Conservation (phyloP, 2,797 vertebrate species). For the Chromobotia macracanthus region DNA sequence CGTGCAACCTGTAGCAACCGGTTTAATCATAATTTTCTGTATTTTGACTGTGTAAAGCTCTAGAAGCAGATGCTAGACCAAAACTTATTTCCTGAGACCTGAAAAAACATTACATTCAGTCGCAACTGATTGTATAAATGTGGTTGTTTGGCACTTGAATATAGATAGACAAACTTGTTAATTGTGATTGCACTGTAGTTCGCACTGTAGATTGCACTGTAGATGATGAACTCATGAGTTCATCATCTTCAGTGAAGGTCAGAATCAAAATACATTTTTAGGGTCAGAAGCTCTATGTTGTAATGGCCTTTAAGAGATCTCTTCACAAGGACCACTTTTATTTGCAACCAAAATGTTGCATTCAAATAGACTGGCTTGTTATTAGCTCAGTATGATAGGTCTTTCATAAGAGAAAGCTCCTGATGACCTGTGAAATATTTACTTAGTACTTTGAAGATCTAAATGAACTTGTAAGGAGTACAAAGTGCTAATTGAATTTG, state of each 20-base stretch:
- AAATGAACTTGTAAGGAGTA: too few relatives aligned
- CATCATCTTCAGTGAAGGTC: neutral
- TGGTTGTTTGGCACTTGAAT: too few relatives aligned
- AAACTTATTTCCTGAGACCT: neutral
- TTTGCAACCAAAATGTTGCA: neutral
- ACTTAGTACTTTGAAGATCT: neutral
- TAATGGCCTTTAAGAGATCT: neutral
- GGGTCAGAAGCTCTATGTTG: neutral
- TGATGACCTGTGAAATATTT: neutral
- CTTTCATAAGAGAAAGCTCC: neutral
- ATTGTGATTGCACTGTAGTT: too few relatives aligned
- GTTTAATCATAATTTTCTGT: neutral
- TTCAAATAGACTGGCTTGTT: neutral
- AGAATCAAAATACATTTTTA: neutral
- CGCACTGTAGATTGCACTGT: too few relatives aligned
- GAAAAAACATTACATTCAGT: neutral
- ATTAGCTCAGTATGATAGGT: neutral
- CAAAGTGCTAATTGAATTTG: too few relatives aligned
- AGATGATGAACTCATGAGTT: too few relatives aligned
- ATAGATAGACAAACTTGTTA: neutral
- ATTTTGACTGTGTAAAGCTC: neutral
- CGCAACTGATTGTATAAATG: too few relatives aligned
- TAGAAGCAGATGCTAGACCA: neutral
- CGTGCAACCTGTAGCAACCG: too few relatives aligned
- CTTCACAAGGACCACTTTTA: neutral